A percentile compares a stretch with the other conserved stretches of the same genome.
Evolutionary conservation across 2,113 vertebrate species (phyloP).

Genomic region (Glaucidium brasilianum): DNA sequence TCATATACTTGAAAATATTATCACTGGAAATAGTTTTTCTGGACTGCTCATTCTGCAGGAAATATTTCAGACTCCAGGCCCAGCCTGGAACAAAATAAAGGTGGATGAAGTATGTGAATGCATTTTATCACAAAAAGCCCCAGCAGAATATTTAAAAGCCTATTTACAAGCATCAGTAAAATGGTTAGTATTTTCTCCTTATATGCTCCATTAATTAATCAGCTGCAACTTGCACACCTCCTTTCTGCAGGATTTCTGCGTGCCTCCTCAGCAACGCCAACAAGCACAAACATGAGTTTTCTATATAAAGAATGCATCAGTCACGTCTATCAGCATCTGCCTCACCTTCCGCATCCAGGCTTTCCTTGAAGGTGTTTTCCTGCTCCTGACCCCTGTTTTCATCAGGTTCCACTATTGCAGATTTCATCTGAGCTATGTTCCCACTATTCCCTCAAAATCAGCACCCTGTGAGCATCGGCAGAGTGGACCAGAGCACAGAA

Average conservation of each 20-base stretch:
- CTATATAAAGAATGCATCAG: constrained; percentile 9
- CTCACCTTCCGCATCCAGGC: background rate
- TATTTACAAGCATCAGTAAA: background rate
- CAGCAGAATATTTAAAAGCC: background rate
- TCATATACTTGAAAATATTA: background rate
- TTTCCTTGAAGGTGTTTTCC: background rate
- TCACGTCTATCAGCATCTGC: background rate
- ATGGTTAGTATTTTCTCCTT: background rate
- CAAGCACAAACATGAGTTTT: constrained; percentile 55
- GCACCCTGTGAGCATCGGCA: fast-evolving
- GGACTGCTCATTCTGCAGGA: background rate
- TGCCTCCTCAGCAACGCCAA: background rate
- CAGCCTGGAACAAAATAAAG: background rate
- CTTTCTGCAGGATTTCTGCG: constrained; percentile 16
- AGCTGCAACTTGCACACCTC: constrained; percentile 34
- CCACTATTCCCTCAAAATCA: background rate
- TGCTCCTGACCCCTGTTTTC: background rate
- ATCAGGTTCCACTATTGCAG: background rate
- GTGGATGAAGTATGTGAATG: fast-evolving
- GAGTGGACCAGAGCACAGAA: background rate
- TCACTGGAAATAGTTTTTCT: background rate
- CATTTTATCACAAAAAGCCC: background rate
- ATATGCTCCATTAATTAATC: background rate
- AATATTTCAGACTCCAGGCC: background rate
- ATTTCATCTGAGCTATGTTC: fast-evolving